Conservation (phyloP, 2,113 vertebrate genomes). For the Etheostoma cragini region DNA sequence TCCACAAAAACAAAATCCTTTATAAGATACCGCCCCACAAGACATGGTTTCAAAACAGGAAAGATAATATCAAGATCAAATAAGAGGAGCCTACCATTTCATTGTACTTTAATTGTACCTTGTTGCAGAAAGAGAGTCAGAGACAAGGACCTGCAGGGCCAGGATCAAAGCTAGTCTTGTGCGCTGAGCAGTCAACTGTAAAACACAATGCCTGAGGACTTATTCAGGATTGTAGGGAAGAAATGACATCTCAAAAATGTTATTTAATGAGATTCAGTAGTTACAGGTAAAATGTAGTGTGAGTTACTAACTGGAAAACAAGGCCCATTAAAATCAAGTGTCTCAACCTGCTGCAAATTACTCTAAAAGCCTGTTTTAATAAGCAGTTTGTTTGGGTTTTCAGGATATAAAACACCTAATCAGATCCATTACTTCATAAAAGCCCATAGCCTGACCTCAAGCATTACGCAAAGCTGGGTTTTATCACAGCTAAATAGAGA, state of each 20-base stretch:
- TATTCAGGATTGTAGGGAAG: conserved; percentile 37
- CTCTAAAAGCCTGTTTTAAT: conserved; percentile 27
- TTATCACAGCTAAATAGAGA: conserved; percentile 34
- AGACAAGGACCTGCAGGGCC: conserved; percentile 62
- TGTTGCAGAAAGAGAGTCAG: conserved; percentile 58
- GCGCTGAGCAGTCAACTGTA: conserved; percentile 54
- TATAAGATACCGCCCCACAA: neutral
- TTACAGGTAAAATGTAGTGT: conserved; percentile 1
- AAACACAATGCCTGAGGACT: conserved; percentile 57
- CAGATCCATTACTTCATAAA: conserved; percentile 48
- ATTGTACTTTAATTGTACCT: conserved; percentile 64
- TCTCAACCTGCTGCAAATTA: conserved; percentile 1
- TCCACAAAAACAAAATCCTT: conserved; percentile 15
- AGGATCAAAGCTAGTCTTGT: conserved; percentile 56
- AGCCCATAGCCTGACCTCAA: conserved; percentile 17
- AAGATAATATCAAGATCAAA: conserved; percentile 29
- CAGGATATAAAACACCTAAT: conserved; percentile 35
- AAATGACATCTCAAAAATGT: conserved; percentile 29
- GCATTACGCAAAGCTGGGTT: conserved; percentile 37
- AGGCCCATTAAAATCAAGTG: conserved; percentile 3
- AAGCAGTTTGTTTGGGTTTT: conserved; percentile 16
- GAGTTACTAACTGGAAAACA: conserved; percentile 29
- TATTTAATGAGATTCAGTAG: conserved; percentile 33
- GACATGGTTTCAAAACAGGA: conserved; percentile 50
- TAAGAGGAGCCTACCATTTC: conserved; percentile 45